Evolutionary conservation across 2,888 invertebrate species (phyloP).

Genomic region (Busseola fusca): DNA sequence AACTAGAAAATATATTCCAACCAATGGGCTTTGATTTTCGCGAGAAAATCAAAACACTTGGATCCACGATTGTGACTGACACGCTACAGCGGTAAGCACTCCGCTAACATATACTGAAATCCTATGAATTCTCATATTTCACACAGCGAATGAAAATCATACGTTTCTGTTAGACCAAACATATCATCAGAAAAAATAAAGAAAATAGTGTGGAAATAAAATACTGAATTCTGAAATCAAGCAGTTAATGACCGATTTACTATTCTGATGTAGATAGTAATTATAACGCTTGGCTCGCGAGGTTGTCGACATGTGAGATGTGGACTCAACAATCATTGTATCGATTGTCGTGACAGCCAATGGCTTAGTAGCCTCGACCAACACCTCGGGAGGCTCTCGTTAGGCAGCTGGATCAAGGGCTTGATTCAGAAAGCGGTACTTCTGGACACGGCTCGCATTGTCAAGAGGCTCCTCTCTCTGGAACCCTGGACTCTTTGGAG

Average conservation of each 20-base stretch:
- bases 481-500: no score
- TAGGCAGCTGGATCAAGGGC: no score
- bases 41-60: conserved; percentile 31
- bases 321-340: no score
- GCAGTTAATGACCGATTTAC: background rate
- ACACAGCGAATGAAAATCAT: conserved; percentile 19
- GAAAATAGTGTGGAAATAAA: background rate
- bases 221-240: background rate
- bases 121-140: conserved; percentile 47
- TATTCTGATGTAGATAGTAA: no score
- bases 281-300: no score
- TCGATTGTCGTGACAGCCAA: no score
- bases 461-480: no score
- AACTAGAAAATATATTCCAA: conserved; percentile 31
- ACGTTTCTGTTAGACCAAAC: conserved; percentile 8
- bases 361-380: no score
- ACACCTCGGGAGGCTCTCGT: no score
- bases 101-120: conserved; percentile 17
- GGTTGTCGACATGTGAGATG: no score
- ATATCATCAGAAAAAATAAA: background rate
- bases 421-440: no score
- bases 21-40: conserved; percentile 28
- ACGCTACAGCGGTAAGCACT: conserved; percentile 52
- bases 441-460: no score
- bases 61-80: conserved; percentile 42